phyloP scores from a whole-genome alignment of 2,888 invertebrate genomes.

The Zaprionus obscuricornis region DNA sequence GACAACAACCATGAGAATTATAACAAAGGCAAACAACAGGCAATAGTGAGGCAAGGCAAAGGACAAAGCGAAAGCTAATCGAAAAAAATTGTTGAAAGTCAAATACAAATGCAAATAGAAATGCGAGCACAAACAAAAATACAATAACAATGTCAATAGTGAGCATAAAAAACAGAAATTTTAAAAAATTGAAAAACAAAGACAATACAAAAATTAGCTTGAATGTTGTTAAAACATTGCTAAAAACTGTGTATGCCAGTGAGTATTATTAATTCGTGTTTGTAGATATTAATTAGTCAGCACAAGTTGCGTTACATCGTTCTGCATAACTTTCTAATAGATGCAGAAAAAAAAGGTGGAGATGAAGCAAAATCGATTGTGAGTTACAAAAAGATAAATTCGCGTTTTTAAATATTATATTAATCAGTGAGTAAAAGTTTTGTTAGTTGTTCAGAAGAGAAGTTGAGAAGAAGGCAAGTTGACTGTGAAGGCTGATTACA shows the following conservation, averaged over 20 bases:
- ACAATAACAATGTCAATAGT: conserved; percentile 59
- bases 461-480: too few relatives aligned
- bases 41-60: neutral
- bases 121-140: conserved; percentile 19
- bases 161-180: conserved; percentile 22
- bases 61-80: conserved; percentile 46
- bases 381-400: too few relatives aligned
- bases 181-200: conserved; percentile 30
- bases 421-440: too few relatives aligned
- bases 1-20: conserved; percentile 59
- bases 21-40: conserved; percentile 66
- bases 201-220: conserved; percentile 26
- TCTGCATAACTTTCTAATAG: too few relatives aligned
- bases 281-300: too few relatives aligned
- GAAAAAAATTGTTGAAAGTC: conserved; percentile 65
- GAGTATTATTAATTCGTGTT: too few relatives aligned
- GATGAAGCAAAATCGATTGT: too few relatives aligned
- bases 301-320: too few relatives aligned
- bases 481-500: too few relatives aligned
- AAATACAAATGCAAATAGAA: conserved; percentile 56
- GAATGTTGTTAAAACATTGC: conserved; percentile 1
- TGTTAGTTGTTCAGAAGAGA: too few relatives aligned
- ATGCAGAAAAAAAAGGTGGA: too few relatives aligned
- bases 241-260: neutral
- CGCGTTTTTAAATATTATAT: too few relatives aligned